phyloP scores from a whole-genome alignment of 2,113 vertebrate genomes.

The Macheiramphus alcinus region DNA sequence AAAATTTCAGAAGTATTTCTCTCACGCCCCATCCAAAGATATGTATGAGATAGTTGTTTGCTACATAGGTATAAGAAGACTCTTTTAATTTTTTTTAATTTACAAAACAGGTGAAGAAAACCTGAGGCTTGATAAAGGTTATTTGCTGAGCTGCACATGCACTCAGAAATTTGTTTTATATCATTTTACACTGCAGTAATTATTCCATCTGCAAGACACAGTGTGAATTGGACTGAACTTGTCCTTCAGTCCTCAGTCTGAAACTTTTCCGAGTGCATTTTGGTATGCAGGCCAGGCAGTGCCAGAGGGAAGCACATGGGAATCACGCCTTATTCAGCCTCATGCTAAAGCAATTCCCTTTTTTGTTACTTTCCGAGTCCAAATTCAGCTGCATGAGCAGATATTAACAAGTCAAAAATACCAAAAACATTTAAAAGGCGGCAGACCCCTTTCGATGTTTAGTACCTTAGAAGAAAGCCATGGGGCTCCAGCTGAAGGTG shows the following conservation, averaged over 20 bases:
- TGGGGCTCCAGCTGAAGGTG: not conserved
- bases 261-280: not conserved
- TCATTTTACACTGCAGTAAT: not conserved
- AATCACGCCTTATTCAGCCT: not conserved
- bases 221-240: not conserved
- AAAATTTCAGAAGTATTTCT: conserved; percentile 27
- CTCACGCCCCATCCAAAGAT: not conserved
- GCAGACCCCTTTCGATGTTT: too few species aligned
- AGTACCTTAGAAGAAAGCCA: too few species aligned
- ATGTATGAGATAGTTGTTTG: not conserved
- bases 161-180: not conserved
- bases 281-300: not conserved
- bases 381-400: not conserved
- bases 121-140: not conserved
- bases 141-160: not conserved
- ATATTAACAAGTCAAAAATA: not conserved
- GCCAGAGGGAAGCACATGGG: not conserved
- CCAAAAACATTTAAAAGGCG: not conserved
- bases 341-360: not conserved
- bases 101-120: not conserved
- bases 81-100: not conserved
- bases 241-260: not conserved
- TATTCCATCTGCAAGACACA: not conserved
- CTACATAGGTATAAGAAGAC: not conserved
- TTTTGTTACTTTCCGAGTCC: not conserved